Conservation (phyloP, 2,113 vertebrate species). For the Camelus bactrianus region DNA sequence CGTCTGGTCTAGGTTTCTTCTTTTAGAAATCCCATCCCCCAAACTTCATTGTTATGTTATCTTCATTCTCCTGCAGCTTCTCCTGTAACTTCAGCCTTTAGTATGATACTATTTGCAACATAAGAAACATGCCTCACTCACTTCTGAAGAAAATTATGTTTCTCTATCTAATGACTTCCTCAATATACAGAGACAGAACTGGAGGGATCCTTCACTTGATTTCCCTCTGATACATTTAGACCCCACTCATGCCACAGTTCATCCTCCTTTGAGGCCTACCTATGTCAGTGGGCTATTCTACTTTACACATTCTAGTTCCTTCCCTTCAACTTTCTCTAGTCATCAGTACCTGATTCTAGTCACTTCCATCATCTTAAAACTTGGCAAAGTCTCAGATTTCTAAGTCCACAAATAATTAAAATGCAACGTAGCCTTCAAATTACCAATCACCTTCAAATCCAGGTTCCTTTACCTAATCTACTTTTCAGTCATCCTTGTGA, state of each 20-base stretch:
- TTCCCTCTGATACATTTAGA: neutral
- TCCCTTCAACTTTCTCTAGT: neutral
- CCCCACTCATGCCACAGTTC: neutral
- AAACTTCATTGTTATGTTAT: neutral
- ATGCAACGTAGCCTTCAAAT: neutral
- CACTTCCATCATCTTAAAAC: neutral
- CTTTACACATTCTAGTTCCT: neutral
- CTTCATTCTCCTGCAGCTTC: neutral
- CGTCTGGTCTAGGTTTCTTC: neutral
- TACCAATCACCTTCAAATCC: neutral
- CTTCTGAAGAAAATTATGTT: neutral
- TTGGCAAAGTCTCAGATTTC: neutral
- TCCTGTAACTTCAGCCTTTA: neutral
- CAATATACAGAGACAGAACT: neutral
- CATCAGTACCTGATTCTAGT: neutral
- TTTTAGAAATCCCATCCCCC: neutral
- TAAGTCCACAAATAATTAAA: neutral
- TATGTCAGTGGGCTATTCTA: neutral
- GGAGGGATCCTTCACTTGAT: neutral
- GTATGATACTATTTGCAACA: neutral
- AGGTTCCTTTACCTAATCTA: neutral
- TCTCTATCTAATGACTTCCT: neutral
- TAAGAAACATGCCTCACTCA: neutral
- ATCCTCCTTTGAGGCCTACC: neutral
- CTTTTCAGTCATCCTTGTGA: neutral